These are phyloP conservation scores for Drosophila arizonae DNA, from an alignment of 1,140 invertebrate species.

Conservation along the genomic window DNA sequence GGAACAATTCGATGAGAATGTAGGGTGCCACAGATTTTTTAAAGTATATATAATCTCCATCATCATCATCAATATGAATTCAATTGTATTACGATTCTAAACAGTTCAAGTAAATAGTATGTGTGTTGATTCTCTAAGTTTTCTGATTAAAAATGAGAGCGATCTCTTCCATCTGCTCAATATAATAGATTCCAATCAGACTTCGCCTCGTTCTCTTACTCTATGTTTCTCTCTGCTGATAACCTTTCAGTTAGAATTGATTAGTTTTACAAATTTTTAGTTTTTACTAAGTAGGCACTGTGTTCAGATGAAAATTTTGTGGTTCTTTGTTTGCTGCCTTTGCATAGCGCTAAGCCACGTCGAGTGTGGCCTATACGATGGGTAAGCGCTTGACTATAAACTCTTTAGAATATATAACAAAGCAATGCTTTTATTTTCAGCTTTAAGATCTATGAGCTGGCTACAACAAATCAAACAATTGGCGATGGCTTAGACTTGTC, in stretches of 20 bases:
- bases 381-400: conserved; percentile 24
- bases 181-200: too few species aligned
- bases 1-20: too few species aligned
- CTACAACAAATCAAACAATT: conserved; percentile 21
- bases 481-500: conserved; percentile 6
- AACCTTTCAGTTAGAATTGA: conserved; percentile 19
- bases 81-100: too few species aligned
- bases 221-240: conserved; percentile 9
- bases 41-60: too few species aligned
- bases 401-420: background rate
- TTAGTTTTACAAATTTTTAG: conserved; percentile 11
- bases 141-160: too few species aligned
- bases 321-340: conserved; percentile 28
- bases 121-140: too few species aligned
- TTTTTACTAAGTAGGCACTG: conserved; percentile 24
- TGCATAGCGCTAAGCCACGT: conserved; percentile 4
- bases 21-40: too few species aligned
- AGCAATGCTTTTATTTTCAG: conserved; percentile 11
- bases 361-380: conserved; percentile 43
- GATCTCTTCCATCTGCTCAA: too few species aligned
- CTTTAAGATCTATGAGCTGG: conserved; percentile 58
- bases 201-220: background rate
- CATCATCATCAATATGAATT: too few species aligned
- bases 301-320: conserved; percentile 50
- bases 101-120: too few species aligned